Percentiles rank a stretch among this genome's conserved stretches.
These are phyloP conservation scores for Baronia brevicornis DNA, from an alignment of 2,888 invertebrate genomes.

Conservation along the genomic window DNA sequence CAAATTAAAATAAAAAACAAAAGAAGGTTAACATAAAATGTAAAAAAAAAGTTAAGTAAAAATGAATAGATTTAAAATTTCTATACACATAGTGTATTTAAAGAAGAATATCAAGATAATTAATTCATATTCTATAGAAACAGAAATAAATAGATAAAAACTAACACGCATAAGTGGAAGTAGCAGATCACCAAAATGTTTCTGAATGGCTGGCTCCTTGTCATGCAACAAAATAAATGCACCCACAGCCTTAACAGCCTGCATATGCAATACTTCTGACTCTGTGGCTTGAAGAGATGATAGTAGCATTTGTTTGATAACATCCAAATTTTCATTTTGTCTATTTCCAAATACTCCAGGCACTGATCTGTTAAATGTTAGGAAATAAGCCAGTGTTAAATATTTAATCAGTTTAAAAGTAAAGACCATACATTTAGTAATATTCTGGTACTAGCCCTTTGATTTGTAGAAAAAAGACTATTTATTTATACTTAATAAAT, in stretches of 20 bases:
- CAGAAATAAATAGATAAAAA: too few relatives aligned
- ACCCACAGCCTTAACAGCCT: constrained; percentile 88
- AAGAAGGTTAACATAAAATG: too few relatives aligned
- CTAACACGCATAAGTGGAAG: constrained; percentile 83
- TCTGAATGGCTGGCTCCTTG: constrained; percentile 92
- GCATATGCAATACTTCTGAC: constrained; percentile 84
- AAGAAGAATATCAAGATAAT: too few relatives aligned
- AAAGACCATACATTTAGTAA: too few relatives aligned
- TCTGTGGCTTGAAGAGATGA: constrained; percentile 85
- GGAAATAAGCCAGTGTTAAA: too few relatives aligned
- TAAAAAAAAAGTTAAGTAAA: too few relatives aligned
- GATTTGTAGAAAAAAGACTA: neutral
- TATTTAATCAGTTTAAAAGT: too few relatives aligned
- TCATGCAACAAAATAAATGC: constrained; percentile 95
- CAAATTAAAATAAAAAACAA: too few relatives aligned
- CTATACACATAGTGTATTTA: neutral
- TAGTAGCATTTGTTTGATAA: constrained; percentile 96
- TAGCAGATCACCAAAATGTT: constrained; percentile 90
- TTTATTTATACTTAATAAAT: too few relatives aligned
- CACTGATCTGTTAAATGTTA: constrained; percentile 83
- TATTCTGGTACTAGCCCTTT: too few relatives aligned
- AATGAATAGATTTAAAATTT: neutral
- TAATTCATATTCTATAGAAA: too few relatives aligned
- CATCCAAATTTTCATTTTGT: constrained; percentile 91
- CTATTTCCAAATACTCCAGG: constrained; percentile 98